Conservation (phyloP, 2,888 invertebrate species). For the Drosophila tripunctata region DNA sequence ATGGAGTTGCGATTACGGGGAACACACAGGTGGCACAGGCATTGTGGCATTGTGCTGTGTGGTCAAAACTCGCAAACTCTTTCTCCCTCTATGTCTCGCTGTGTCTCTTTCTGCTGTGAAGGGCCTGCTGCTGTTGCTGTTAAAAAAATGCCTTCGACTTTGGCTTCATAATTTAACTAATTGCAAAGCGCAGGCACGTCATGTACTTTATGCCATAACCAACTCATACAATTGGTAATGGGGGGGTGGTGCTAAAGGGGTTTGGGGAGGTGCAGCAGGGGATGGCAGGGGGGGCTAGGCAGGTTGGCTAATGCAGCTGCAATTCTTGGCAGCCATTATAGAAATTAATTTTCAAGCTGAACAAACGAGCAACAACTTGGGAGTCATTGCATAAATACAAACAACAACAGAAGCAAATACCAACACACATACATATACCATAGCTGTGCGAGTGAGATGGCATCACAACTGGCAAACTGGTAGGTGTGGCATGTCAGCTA, state of each 20-base stretch:
- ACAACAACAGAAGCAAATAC: constrained; percentile 41
- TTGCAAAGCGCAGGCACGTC: constrained; percentile 75
- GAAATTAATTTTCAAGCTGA: constrained; percentile 79
- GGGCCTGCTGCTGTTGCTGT: constrained; percentile 49
- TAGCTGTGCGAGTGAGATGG: constrained; percentile 2
- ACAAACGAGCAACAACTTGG: constrained; percentile 80
- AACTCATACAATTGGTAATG: background rate
- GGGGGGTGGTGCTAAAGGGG: background rate
- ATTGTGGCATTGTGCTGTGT: constrained; percentile 44
- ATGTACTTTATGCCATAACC: constrained; percentile 53
- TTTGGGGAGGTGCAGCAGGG: background rate
- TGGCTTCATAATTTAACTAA: constrained; percentile 73
- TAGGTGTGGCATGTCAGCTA: constrained; percentile 78
- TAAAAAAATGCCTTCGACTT: constrained; percentile 59
- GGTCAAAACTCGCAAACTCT: constrained; percentile 8
- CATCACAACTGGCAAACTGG: constrained; percentile 31
- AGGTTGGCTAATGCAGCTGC: constrained; percentile 60
- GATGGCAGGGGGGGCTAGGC: background rate
- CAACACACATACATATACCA: constrained; percentile 15
- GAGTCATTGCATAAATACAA: constrained; percentile 75
- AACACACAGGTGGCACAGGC: constrained; percentile 65
- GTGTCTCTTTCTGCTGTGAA: constrained; percentile 17
- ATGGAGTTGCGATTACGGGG: constrained; percentile 56
- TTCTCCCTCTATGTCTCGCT: constrained; percentile 1
- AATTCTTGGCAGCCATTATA: constrained; percentile 78